Evolutionary conservation across 35 echinoderm and acorn worm genomes (phyloP).

Genomic region (Hemicentrotus pulcherrimus): DNA sequence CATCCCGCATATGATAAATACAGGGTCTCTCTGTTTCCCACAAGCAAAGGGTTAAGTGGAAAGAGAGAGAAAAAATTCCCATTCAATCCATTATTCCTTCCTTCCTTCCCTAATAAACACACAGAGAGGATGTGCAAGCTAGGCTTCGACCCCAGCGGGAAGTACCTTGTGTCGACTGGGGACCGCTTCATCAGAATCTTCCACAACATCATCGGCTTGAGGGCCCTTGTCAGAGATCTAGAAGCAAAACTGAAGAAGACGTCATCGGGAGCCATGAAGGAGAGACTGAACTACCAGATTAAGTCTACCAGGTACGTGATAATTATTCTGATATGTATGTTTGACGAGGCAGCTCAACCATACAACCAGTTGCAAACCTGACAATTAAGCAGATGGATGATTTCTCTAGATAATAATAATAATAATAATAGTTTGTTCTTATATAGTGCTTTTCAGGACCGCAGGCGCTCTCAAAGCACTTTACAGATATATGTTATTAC

Average conservation of each 20-base stretch:
- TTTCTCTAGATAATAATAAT: background rate
- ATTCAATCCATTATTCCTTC: too few species aligned
- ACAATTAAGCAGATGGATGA: background rate
- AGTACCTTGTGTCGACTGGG: slow-evolving; percentile 82
- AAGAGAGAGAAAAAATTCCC: too few species aligned
- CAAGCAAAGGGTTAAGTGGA: too few species aligned
- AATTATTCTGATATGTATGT: background rate
- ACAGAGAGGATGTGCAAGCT: slow-evolving; percentile 74
- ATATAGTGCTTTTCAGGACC: too few species aligned
- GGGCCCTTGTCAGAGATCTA: slow-evolving; percentile 73
- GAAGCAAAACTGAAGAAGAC: slow-evolving; percentile 79
- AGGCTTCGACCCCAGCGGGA: slow-evolving; percentile 89
- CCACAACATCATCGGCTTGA: slow-evolving; percentile 84
- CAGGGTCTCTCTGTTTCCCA: too few species aligned
- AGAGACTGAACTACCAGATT: slow-evolving; percentile 75
- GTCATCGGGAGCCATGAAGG: slow-evolving; percentile 79
- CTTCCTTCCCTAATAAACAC: too few species aligned
- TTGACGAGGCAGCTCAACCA: background rate
- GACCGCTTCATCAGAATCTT: slow-evolving; percentile 93
- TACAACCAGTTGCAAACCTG: background rate
- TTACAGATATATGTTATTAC: too few species aligned
- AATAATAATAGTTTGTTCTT: too few species aligned
- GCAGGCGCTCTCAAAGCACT: too few species aligned
- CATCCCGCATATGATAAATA: too few species aligned
- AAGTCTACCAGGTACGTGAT: slow-evolving; percentile 75